Percentiles rank a stretch among this genome's conserved stretches.
These are phyloP conservation scores for Rosalia funebris DNA, from an alignment of 2,888 invertebrate species.

Conservation along the genomic window DNA sequence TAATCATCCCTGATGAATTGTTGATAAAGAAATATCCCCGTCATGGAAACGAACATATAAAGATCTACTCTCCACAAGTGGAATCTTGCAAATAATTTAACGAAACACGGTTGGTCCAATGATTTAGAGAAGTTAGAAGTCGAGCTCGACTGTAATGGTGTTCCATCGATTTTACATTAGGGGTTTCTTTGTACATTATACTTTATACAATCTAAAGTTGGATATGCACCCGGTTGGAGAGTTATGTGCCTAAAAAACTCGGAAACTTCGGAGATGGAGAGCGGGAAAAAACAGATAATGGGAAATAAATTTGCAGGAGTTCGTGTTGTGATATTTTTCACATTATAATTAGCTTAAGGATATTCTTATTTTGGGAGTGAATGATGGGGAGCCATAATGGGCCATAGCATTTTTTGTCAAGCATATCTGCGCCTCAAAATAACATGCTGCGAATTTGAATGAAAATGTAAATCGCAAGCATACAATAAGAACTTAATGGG, in stretches of 20 bases:
- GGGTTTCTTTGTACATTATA: slow-evolving; percentile 67
- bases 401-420: slow-evolving; percentile 33
- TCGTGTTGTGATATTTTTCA: slow-evolving; percentile 62
- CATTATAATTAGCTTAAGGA: slow-evolving; percentile 61
- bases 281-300: slow-evolving; percentile 65
- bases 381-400: slow-evolving; percentile 37
- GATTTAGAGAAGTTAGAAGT: slow-evolving; percentile 62
- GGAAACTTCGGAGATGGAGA: slow-evolving; percentile 62
- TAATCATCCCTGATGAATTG: no score
- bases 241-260: slow-evolving; percentile 62
- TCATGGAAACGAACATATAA: no score
- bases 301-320: slow-evolving; percentile 64
- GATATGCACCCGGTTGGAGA: slow-evolving; percentile 64
- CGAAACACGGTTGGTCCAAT: slow-evolving; percentile 54
- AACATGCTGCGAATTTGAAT: not conserved
- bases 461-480: not conserved
- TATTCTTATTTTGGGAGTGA: slow-evolving; percentile 45
- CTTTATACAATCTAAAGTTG: slow-evolving; percentile 67
- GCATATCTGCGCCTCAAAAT: slow-evolving; percentile 30
- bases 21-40: no score
- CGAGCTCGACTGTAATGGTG: slow-evolving; percentile 64
- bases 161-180: slow-evolving; percentile 67
- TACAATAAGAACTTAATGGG: no score
- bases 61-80: slow-evolving; percentile 39
- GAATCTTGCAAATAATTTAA: slow-evolving; percentile 53